Base-by-base conservation (phyloP, 2,888 invertebrate genomes). In the Lasioglossum oenotherae region DNA sequence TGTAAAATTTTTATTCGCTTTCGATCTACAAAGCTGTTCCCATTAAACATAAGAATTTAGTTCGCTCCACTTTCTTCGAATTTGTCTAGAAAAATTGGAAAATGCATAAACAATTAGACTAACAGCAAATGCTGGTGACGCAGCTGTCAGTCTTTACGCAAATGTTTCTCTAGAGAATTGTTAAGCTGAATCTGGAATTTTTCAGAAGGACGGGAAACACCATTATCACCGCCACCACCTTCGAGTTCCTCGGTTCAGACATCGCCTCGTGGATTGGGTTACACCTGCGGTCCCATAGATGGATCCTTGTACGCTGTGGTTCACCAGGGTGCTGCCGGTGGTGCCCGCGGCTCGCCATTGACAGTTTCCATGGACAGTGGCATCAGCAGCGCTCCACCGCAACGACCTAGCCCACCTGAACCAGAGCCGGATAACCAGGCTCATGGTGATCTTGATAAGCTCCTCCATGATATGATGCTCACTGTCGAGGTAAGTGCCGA, bases 281-380 rank as follows among this genome's bases (percentile, higher is more conserved):
- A 98, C 95, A 98, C 98, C 73, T 97, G 97, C 95, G 98, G 98
- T 67, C 98, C 98, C 72, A 96, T 98, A 92, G 98, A 98, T 97
- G 98, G 98, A 92, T 98, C 98, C 93, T 97, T 98, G 93, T 98
- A 98, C 96, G 98, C 98, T 81, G 95, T 95, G 84, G 95, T 95
- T 46, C 94, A 95, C 88, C 95, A 93, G 90, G 92, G 93, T 82
- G 92, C 92, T 87, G 92, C 92, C 73, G 94, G 93, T 85, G 96
- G 96, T 91, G 96, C 96, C 90, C 96, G 96, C 80, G 96, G 97
- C 92, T 97, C 97, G 94, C 97, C 97, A 92, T 97, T 98, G 95
- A 98, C 98, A 93, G 97, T 98, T 95, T 98, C 98, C 95, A 98
- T 98, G 97, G 98, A 98, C 96, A 98, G 98, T 92, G 98, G 98